phyloP scores from a whole-genome alignment of 2,113 vertebrate genomes.

The Pogonocichla stellata region DNA sequence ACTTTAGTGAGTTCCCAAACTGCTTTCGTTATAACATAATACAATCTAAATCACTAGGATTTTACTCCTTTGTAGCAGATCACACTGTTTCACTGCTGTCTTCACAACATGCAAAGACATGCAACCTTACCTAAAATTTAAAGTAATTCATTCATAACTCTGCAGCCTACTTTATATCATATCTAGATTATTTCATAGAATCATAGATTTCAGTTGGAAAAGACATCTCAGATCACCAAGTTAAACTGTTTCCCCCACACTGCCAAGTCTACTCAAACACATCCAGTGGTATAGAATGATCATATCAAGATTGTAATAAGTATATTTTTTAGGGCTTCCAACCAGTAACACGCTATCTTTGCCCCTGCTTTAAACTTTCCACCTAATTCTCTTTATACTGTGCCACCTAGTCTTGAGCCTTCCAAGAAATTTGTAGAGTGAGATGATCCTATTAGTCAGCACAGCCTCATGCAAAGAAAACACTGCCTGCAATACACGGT shows the following conservation, averaged over 20 bases:
- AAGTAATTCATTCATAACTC: background rate
- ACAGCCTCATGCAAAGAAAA: background rate
- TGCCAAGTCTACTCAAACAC: background rate
- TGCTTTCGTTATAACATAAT: background rate
- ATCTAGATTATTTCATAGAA: background rate
- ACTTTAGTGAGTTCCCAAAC: background rate
- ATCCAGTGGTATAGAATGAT: background rate
- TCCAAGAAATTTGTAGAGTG: background rate
- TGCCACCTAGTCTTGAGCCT: background rate
- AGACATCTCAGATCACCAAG: background rate
- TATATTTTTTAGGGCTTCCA: background rate
- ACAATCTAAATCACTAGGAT: background rate
- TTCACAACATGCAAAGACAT: background rate
- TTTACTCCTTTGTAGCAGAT: background rate
- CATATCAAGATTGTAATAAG: background rate
- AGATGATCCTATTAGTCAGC: background rate
- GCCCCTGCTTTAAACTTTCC: background rate
- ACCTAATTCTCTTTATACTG: background rate
- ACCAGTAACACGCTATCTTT: background rate
- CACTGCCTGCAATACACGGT: background rate
- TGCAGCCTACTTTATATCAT: background rate
- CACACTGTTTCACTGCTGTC: background rate
- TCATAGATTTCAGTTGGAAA: background rate
- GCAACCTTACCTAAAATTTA: background rate
- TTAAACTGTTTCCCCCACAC: background rate